Conservation (phyloP, 2,888 invertebrate species). For the Leptopilina myrica region DNA sequence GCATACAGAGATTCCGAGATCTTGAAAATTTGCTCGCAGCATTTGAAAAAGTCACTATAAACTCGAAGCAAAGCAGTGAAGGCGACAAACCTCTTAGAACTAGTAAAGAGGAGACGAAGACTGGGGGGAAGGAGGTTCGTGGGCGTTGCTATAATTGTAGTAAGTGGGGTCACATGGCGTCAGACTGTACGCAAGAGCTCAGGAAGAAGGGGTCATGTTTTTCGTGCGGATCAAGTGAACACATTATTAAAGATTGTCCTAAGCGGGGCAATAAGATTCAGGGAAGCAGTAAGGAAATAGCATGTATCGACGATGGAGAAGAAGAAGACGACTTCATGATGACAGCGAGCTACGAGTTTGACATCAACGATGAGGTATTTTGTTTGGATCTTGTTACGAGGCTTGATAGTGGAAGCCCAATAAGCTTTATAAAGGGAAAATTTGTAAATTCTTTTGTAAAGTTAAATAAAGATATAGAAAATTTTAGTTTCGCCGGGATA, state of each 20-base stretch:
- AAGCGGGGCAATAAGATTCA: background rate
- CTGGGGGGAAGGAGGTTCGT: background rate
- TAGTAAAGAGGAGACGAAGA: background rate
- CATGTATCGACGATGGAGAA: background rate
- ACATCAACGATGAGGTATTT: background rate
- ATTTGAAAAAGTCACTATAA: constrained; percentile 35
- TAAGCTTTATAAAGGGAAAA: background rate
- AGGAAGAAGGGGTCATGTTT: background rate
- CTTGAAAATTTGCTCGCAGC: background rate
- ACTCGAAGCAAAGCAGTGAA: background rate
- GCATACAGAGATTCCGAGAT: constrained; percentile 41
- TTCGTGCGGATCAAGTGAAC: background rate
- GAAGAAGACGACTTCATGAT: background rate
- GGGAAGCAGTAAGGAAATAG: background rate
- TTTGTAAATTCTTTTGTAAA: background rate
- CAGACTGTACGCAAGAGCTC: background rate
- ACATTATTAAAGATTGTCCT: background rate
- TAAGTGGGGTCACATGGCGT: constrained; percentile 24
- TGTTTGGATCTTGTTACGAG: too few species aligned
- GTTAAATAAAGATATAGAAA: too few species aligned
- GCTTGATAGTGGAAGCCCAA: background rate
- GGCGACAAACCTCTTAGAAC: background rate
- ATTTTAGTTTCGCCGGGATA: background rate
- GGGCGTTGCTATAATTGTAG: constrained; percentile 40
- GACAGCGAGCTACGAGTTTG: background rate